Evolutionary conservation across 2,113 vertebrate species (phyloP).

Genomic region (Mustelus asterias): DNA sequence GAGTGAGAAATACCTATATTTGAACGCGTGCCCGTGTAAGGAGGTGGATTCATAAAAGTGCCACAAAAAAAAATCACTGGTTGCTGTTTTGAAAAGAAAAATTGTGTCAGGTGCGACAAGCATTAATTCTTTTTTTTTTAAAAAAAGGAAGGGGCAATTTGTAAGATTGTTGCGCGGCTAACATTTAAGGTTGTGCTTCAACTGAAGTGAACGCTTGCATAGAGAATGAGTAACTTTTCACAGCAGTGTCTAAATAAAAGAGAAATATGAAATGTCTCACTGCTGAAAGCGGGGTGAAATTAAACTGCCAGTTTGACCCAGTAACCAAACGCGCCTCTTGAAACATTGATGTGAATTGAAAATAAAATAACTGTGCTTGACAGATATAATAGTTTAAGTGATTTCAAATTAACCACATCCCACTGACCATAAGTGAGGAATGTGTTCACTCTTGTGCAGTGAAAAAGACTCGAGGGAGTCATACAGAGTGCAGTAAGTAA

Average conservation of each 20-base stretch:
- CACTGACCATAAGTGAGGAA: conserved; percentile 71
- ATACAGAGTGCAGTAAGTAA: conserved; percentile 64
- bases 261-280: conserved; percentile 50
- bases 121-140: not conserved
- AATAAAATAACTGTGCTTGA: conserved; percentile 71
- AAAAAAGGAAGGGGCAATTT: not conserved
- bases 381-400: conserved; percentile 81
- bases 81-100: conserved; percentile 5
- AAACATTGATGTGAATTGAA: conserved; percentile 70
- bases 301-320: conserved; percentile 66
- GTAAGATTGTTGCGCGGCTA: not conserved
- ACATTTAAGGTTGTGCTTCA: conserved; percentile 37
- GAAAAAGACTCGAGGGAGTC: conserved; percentile 75
- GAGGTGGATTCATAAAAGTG: not conserved
- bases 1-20: not conserved
- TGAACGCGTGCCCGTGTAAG: not conserved
- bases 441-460: conserved; percentile 64
- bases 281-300: conserved; percentile 55
- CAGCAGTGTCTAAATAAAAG: conserved; percentile 45
- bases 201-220: conserved; percentile 46
- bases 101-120: not conserved
- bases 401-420: conserved; percentile 83
- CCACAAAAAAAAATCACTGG: not conserved
- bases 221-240: conserved; percentile 48
- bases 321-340: conserved; percentile 57